phyloP scores from a whole-genome alignment of 1,140 invertebrate species.

The Sinonovacula constricta region DNA sequence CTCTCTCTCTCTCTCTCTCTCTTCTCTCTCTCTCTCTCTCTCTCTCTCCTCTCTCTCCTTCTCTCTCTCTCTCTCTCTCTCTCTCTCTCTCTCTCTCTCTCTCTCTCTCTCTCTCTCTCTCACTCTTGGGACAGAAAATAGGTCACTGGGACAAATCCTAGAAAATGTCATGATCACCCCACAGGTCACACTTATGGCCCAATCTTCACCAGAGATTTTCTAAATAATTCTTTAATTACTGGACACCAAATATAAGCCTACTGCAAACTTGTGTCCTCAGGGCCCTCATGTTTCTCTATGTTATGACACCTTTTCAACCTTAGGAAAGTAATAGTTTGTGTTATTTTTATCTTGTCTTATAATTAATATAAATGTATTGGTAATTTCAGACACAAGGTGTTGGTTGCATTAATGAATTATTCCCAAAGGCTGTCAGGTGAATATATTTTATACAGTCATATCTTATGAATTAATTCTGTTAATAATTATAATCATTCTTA shows the following conservation, averaged over 20 bases:
- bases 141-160: too few relatives aligned
- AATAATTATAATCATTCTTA: too few relatives aligned
- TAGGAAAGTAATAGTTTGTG: neutral
- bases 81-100: neutral
- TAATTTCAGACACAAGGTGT: neutral
- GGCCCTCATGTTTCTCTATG: neutral
- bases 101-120: neutral
- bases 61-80: neutral
- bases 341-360: neutral
- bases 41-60: neutral
- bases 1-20: neutral
- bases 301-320: neutral
- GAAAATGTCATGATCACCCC: too few relatives aligned
- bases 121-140: neutral
- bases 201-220: too few relatives aligned
- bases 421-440: slow-evolving; percentile 17
- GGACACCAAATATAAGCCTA: too few relatives aligned
- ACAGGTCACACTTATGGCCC: too few relatives aligned
- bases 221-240: neutral
- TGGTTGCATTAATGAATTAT: neutral
- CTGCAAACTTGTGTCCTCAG: too few relatives aligned
- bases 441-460: too few relatives aligned
- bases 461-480: too few relatives aligned
- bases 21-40: neutral
- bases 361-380: too few relatives aligned